Evolutionary conservation across 2,888 invertebrate genomes (phyloP), one percentile per base, ranked within the genome.

Genomic region (Atherix ibis): DNA sequence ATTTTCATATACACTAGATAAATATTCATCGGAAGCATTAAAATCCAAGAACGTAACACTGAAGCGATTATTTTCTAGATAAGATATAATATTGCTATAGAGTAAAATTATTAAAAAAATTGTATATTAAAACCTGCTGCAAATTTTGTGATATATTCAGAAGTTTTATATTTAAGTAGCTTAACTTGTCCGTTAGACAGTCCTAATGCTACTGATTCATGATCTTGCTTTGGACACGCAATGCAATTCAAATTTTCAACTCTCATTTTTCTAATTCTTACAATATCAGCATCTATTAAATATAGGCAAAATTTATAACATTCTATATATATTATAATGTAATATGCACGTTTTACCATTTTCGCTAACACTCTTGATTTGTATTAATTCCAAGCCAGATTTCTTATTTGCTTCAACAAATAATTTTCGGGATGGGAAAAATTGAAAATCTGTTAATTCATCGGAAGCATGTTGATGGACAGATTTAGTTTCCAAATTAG

Each of bases 1-100:
- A 39, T 46, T 51, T 35, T 61, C 60, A 22, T 52, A 49, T 5
- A 61, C 58, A 0, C 55, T 52, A 1, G 58, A 50, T 30, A 61
- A 48, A 32, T 57, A 57, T 34, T 58, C 60, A 44, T 59, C 57
- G 1, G 54, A 52, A 5, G 50, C 48, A 40, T 56, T 61, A 32
- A 53, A 61, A 38, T 61, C 61, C 37, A 60, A 42, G 37, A 45
- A 52, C 13, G 57, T 41, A 3, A 61, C 56, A 4, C 55, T 46
- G 33, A 49, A 51, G 3, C 50, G 47, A 4, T 46, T 43, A 13
- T 45, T 43, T 19, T 57, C 55, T 52, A 24, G n/a, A 41, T 37
- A 32, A 9, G 18, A 27, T 15, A n/a, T 27, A 34, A 26, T 6
- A 19, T 19, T 19, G 19, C 9, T 19, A 19, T 19, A 19, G 19